Evolutionary conservation across 2,797 vertebrate genomes (phyloP).

Genomic region (Squalus acanthias): DNA sequence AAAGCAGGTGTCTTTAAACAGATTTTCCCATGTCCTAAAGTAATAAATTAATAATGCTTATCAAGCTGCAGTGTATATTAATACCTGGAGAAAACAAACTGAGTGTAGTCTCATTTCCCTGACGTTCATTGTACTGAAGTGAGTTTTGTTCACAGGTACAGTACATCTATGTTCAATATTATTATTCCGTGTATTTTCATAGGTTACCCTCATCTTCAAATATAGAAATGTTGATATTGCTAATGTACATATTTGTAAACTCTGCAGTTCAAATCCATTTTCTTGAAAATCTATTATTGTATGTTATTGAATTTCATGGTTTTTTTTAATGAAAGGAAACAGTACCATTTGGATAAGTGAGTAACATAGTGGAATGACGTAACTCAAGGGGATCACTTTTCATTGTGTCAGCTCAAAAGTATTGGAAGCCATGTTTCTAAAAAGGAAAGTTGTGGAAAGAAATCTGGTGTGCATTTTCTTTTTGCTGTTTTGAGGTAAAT

Average conservation of each 20-base stretch:
- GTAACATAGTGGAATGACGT: neutral
- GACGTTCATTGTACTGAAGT: neutral
- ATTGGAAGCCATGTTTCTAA: neutral
- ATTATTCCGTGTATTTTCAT: neutral
- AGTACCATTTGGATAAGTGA: neutral
- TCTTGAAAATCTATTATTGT: neutral
- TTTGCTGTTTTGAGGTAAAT: neutral
- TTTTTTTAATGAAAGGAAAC: neutral
- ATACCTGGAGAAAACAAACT: neutral
- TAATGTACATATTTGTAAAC: too few relatives aligned
- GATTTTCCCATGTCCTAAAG: neutral
- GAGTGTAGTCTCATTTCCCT: neutral
- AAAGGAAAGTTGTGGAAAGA: neutral
- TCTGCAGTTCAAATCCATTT: neutral
- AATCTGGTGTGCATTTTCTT: neutral
- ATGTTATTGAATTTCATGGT: neutral
- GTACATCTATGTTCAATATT: neutral
- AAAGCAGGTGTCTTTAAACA: conserved; percentile 13
- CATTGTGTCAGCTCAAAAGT: too few relatives aligned
- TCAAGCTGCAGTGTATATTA: neutral
- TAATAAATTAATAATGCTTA: neutral
- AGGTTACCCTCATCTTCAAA: neutral
- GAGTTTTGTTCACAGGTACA: neutral
- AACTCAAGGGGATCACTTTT: neutral
- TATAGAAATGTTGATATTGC: neutral